Base-by-base conservation (phyloP, 1,140 invertebrate genomes). In the Mactra quadrangularis region DNA sequence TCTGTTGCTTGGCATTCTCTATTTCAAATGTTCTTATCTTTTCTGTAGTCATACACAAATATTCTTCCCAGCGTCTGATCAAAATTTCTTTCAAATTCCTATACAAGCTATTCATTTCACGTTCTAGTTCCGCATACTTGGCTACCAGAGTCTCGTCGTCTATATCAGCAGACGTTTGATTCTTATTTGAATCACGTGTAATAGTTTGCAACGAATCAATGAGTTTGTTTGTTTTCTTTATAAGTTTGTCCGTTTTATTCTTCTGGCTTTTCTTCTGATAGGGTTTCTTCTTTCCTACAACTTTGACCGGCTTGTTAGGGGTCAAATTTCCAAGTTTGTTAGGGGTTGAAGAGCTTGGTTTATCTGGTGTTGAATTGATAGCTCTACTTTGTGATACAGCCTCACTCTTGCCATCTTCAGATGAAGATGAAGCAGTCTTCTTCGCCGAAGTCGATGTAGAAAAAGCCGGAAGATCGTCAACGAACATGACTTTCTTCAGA, bases 31-130 rank as follows among this genome's bases (percentile, higher is more conserved):
- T 19, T 11, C 38, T 15, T 22, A 82, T 53, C 50, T 82, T n/a
- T 9, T 74, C 68, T 1, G 38, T 59, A 4, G 31, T 82, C 59
- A 82, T 64, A 35, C 41, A 25, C 1, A 82, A 22, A 74, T 74
- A 82, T 29, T 82, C 79, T 11, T 29, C 45, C 79, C 79, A 82
- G 17, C 70, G 57, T 19, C 60, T 27, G 9, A 64, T 31, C 9
- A 82, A 38, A n/a, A 74, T 29, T 38, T 53, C 41, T 1, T 68
- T 57, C 1, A 59, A 53, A 38, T 55, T 50, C n/a, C 52, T 11
- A 27, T 74, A 22, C 47, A 74, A 35, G 0, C 29, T 25, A 19
- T 75, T 75, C 27, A 75, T 38, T 52, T 82, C 79, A 6, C 70
- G 41, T 25, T 74, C 70, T 0, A 38, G 15, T 47, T 81, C 77